Evolutionary conservation across 2,113 vertebrate genomes (phyloP), one percentile per base, ranked within the genome.

Genomic region (Bos taurus): DNA sequence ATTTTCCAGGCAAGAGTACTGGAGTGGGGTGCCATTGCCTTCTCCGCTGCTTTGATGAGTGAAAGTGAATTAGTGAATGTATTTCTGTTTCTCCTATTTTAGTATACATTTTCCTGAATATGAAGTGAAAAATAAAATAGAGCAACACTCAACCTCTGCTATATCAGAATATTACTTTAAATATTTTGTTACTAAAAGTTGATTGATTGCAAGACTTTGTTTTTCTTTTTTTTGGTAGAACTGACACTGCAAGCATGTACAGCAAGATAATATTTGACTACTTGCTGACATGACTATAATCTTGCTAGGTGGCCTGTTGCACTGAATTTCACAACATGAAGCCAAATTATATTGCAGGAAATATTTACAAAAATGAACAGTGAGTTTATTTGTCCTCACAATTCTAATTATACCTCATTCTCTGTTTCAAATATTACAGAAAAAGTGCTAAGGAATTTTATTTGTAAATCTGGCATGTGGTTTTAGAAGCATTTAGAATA

Each of bases 391-490:
- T 98, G 60, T 94, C 56, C 62, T 97, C 46, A 74, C n/a, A 48
- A 92, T 93, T 93, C 92, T 96, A 97, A 97, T 96, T 97, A 95
- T 95, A 97, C 86, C 46, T 93, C 94, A 96, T 94, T 96, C 67
- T 85, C 7, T 86, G 21, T 92, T 95, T 96, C 64, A 93, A 91
- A 88, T 94, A 90, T 54, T 97, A 82, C 40, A 96, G 40, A 40
- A 84, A 96, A 98, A 94, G 74, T 96, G 92, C 92, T 96, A 92
- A 97, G 90, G 64, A 96, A 96, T 97, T 97, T 97, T 97, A 87
- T 96, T 97, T 96, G 90, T 94, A 97, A 97, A 97, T 94, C 90
- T 97, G 92, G 88, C 48, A 96, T 94, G 95, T 97, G 88, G 96
- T 97, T 97, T 97, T 87, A 81, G 33, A 67, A 88, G 81, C 28